Evolutionary conservation across 2,888 invertebrate species (phyloP), one percentile per base, ranked within the genome.

Genomic region (Andrena minutula): DNA sequence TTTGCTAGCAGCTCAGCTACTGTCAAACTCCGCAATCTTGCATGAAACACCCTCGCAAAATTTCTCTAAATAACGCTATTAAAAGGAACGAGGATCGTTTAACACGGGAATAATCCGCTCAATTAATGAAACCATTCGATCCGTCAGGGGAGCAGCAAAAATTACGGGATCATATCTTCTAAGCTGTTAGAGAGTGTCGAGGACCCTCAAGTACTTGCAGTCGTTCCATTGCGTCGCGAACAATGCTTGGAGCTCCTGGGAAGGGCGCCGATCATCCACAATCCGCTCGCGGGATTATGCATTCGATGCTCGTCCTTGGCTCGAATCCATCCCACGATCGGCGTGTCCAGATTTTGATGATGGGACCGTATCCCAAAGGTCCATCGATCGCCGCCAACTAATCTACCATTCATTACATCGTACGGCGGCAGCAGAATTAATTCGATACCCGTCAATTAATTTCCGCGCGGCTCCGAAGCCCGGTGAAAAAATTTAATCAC

Each of bases 281-380:
- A 20, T 75, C 68, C 69, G 56, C 63, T 75, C 26, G 56, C 41
- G 68, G 53, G 61, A 64, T 76, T 79, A 79, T 69, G 70, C 64
- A 70, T 65, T 76, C 76, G 51, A 47, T 49, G 79, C 58, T 76
- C 79, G 58, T 70, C 58, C 69, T 77, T 53, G 60, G 41, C 30
- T 71, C 23, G 70, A 70, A 76, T 63, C 69, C 49, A 53, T 70
- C 60, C 49, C 64, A 73, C 60, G 65, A 73, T 73, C 65, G n/a
- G 30, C 49, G 35, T 70, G 70, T 32, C 51, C 77, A 65, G 65
- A 70, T 77, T 79, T 77, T 63, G 70, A 76, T 69, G 75, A 28
- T 28, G 1, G 35, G 63, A 63, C 61, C 32, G 30, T 60, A 47
- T 68, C 61, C 61, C 74, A 47, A 63, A 61, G 75, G 72, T 76